Conservation (phyloP, 2,888 invertebrate genomes). For the Amphiduros pacificus region DNA sequence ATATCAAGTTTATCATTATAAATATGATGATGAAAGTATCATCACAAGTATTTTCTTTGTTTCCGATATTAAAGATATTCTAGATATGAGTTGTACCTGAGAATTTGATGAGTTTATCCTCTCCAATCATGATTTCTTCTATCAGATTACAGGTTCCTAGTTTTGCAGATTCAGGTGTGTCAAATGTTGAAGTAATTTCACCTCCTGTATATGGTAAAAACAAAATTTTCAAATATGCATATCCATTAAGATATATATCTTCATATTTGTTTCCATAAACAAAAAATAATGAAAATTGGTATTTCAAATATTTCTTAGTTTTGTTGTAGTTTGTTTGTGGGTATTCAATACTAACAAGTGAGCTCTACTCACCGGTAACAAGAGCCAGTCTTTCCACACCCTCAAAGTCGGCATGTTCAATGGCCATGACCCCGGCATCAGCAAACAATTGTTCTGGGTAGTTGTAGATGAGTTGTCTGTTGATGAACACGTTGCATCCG, state of each 20-base stretch:
- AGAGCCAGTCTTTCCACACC: constrained; percentile 96
- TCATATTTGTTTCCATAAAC: background rate
- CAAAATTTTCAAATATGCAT: background rate
- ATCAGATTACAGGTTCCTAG: constrained; percentile 92
- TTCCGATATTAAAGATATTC: too few relatives aligned
- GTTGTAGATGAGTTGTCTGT: constrained; percentile 98
- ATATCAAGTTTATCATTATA: too few relatives aligned
- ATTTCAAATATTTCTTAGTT: background rate
- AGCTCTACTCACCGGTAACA: constrained; percentile 74
- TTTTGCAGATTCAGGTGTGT: constrained; percentile 86
- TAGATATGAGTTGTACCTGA: constrained; percentile 67
- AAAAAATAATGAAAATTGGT: background rate
- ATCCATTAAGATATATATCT: background rate
- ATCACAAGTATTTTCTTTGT: too few relatives aligned
- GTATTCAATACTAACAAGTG: background rate
- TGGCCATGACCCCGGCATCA: constrained; percentile 97
- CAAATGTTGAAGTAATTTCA: constrained; percentile 98
- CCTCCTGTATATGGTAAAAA: constrained; percentile 64
- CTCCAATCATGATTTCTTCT: constrained; percentile 98
- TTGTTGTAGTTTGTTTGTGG: background rate
- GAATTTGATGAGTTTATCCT: constrained; percentile 91
- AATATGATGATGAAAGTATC: too few relatives aligned
- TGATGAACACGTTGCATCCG: constrained; percentile 96
- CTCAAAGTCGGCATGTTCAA: constrained; percentile 99
- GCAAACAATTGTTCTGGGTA: constrained; percentile 99